Percentiles rank a stretch among this genome's conserved stretches.
phyloP scores from a whole-genome alignment of 2,113 vertebrate species.

The Parotia lawesii region DNA sequence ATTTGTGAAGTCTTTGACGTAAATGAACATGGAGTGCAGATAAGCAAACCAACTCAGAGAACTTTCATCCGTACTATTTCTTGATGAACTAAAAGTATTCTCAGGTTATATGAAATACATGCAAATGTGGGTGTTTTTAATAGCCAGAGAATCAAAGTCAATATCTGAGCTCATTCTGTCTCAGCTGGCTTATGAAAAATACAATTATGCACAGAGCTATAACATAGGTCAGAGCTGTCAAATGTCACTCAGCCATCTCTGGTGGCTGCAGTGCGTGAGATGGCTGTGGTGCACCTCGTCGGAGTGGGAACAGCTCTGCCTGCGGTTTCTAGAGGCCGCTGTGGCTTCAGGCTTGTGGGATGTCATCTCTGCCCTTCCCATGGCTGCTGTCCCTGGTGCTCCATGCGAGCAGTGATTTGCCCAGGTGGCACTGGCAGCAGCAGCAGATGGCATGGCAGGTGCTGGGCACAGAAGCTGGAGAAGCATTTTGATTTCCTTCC shows the following conservation, averaged over 20 bases:
- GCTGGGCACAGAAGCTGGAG: not conserved
- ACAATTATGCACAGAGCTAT: not conserved
- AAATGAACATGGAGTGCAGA: not conserved
- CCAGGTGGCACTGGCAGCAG: conserved; percentile 38
- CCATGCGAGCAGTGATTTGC: not conserved
- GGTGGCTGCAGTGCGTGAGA: not conserved
- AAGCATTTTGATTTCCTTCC: not conserved
- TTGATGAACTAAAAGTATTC: not conserved
- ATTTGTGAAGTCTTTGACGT: conserved; percentile 21
- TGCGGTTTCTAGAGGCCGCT: not conserved
- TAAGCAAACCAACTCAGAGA: not conserved
- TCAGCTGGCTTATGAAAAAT: not conserved
- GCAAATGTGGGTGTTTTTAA: not conserved
- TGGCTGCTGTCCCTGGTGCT: not conserved
- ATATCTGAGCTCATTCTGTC: not conserved
- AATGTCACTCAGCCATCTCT: not conserved
- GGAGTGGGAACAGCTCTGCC: not conserved
- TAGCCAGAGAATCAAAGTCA: not conserved
- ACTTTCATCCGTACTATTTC: not conserved
- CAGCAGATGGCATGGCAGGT: conserved; percentile 56
- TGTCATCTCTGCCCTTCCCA: conserved; percentile 7
- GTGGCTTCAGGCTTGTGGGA: not conserved
- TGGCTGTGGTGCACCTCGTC: not conserved
- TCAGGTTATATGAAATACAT: not conserved
- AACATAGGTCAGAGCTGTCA: not conserved